These are phyloP conservation scores for Phymastichus coffea DNA, from an alignment of 1,140 invertebrate species.

Conservation along the genomic window DNA sequence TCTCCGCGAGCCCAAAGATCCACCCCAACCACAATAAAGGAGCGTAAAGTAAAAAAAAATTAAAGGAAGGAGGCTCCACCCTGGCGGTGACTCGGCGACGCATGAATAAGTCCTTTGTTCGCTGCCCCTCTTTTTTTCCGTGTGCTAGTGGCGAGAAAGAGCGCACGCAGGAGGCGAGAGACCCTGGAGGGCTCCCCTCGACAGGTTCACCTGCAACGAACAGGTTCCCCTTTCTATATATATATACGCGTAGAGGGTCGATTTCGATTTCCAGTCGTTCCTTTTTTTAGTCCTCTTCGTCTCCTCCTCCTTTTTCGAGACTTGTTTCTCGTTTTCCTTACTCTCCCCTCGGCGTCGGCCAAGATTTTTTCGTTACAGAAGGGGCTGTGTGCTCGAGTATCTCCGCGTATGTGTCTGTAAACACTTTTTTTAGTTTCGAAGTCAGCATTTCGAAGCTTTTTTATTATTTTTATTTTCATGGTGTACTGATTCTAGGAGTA, in stretches of 20 bases:
- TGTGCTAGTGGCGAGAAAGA: neutral
- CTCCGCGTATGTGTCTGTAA: too few species aligned
- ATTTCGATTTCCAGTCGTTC: slow-evolving; percentile 21
- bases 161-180: slow-evolving; percentile 4
- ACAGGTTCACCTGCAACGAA: slow-evolving; percentile 20
- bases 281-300: slow-evolving; percentile 1
- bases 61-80: neutral
- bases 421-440: neutral
- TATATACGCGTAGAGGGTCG: slow-evolving; percentile 7
- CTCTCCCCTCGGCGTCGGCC: too few species aligned
- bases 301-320: neutral
- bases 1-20: neutral
- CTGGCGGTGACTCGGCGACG: slow-evolving; percentile 18
- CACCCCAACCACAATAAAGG: neutral
- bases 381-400: slow-evolving; percentile 8
- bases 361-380: neutral
- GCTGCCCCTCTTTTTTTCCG: neutral
- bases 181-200: slow-evolving; percentile 2
- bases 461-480: slow-evolving; percentile 2
- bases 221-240: slow-evolving; percentile 6
- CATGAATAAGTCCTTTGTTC: slow-evolving; percentile 26
- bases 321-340: slow-evolving; percentile 4
- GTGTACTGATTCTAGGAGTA: neutral
- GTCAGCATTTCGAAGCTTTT: neutral
- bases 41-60: neutral